Conservation (phyloP, 2,113 vertebrate species). For the Larimichthys polyactis region DNA sequence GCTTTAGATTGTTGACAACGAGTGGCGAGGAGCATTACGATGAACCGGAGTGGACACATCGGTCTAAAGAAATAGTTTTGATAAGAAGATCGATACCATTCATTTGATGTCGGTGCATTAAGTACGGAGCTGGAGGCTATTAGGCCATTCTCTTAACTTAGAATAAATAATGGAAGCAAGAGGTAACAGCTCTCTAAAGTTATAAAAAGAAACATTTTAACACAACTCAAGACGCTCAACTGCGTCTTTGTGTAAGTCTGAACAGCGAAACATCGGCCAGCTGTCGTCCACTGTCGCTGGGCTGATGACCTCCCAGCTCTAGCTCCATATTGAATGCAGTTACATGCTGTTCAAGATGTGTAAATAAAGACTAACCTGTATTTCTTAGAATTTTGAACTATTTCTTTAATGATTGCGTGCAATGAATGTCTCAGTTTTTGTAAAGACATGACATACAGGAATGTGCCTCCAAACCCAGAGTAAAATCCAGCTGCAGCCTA, state of each 20-base stretch:
- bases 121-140: no score
- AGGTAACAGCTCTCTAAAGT: not conserved
- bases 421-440: not conserved
- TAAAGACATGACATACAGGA: not conserved
- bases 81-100: not conserved
- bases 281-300: no score
- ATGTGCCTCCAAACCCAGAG: constrained; percentile 13
- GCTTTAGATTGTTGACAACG: not conserved
- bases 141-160: not conserved
- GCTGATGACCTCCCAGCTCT: no score
- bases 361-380: not conserved
- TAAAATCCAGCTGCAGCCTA: constrained; percentile 34
- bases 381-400: constrained; percentile 7
- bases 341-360: no score
- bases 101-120: not conserved
- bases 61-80: no score
- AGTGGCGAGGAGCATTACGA: no score
- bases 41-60: no score
- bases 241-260: not conserved
- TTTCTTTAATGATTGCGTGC: constrained; percentile 1
- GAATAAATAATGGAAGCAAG: not conserved
- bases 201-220: not conserved
- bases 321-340: no score
- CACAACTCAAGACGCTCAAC: not conserved
- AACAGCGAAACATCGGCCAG: not conserved